phyloP scores from a whole-genome alignment of 2,113 vertebrate species.

The Cottus gobio region DNA sequence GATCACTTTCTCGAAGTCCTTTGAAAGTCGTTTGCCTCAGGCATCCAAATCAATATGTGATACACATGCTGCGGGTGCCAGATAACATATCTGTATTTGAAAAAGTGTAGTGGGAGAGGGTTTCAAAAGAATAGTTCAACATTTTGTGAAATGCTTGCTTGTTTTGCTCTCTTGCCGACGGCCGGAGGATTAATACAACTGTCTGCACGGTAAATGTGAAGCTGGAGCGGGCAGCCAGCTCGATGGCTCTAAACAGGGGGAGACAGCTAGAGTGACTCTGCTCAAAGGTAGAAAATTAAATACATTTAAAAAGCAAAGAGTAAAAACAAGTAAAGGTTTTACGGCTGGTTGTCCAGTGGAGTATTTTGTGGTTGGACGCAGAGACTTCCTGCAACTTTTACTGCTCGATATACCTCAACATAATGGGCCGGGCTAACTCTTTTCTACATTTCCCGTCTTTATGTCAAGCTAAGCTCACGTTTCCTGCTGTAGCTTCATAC shows the following conservation, averaged over 20 bases:
- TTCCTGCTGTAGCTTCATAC: background rate
- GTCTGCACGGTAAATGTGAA: background rate
- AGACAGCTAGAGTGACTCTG: background rate
- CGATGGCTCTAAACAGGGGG: background rate
- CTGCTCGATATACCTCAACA: background rate
- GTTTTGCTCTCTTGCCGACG: background rate
- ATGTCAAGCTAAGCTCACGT: background rate
- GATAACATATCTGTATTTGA: conserved; percentile 6
- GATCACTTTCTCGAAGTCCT: conserved; percentile 5
- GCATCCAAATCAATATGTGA: background rate
- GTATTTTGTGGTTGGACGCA: background rate
- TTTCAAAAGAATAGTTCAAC: background rate
- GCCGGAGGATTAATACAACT: background rate
- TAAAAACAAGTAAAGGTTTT: background rate
- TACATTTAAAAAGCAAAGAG: background rate
- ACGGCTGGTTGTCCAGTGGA: background rate
- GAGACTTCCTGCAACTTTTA: background rate
- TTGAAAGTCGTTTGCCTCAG: conserved; percentile 4
- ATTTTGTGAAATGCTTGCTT: background rate
- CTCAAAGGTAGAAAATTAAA: background rate
- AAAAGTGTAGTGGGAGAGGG: background rate
- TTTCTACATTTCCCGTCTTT: background rate
- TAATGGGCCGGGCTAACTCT: background rate
- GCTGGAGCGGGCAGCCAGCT: background rate
- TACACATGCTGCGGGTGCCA: conserved; percentile 12